Base-by-base conservation (phyloP, 2,888 invertebrate genomes). In the Stenchaetothrips biformis region DNA sequence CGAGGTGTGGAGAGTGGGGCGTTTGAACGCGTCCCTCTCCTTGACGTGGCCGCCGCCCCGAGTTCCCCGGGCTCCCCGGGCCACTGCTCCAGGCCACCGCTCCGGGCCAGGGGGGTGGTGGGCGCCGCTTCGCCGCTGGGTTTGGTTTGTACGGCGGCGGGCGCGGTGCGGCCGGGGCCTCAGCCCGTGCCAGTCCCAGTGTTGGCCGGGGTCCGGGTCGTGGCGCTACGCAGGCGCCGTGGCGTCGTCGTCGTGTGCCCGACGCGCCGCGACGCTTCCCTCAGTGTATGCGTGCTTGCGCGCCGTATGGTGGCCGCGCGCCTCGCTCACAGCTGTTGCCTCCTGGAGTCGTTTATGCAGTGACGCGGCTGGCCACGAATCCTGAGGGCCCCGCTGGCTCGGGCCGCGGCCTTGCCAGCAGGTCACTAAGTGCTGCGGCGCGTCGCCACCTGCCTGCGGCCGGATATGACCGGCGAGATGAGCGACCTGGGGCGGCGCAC, bases 221-320 rank as follows among this genome's bases (percentile, higher is more conserved):
- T 83, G 82, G 86, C 86, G 81, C 85, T 85, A 82, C 84, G 86
- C 80, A 86, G 82, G 84, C 84, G 85, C 86, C 83, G 85, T 84
- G 83, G 67, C 53, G 53, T 16, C 53, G 53, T 9, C 53, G 53
- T 53, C 13, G 53, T 16, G 53, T 59, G 59, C 18, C 13, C 59
- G 13, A 18, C 6, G 59, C 59, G 13, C 59, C 18, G 59, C 59
- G 13, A 6, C 59, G 37, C 37, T 37, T 4, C 37, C 37, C 37
- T 4, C 37, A 37, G 37, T 59, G 59, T 6, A 16, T 9, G 13
- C 59, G 59, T 59, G 59, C 53, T 16, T 1, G 53, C 2, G 53
- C 53, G 53, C 53, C 53, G 53, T 53, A 53, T 53, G 53, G 53
- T 13, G 16, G 37, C 37, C 37, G 53, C 16, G 53, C 16, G 16